Base-by-base conservation (phyloP, 2,113 vertebrate genomes). In the Platysteira castanea region DNA sequence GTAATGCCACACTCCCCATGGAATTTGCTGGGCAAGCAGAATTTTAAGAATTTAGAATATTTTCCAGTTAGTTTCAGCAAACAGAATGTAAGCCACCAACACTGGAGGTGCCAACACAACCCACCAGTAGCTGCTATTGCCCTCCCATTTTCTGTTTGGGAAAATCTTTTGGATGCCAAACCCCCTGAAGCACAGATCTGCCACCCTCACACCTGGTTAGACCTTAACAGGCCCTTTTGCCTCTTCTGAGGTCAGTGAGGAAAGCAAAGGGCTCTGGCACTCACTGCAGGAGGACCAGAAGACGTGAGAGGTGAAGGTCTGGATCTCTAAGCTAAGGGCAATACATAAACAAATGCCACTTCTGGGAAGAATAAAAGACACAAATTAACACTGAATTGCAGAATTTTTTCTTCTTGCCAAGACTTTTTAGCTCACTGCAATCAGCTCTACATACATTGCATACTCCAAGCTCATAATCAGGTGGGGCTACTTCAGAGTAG, bases 21-120 rank as follows among this genome's bases (percentile, higher is more conserved):
- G 65, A 87, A 87, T 95, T 52, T 91, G 83, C 94, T 78, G 80
- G 80, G 64, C 89, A 86, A 47, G 76, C 92, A 95, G 86, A 93
- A 95, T 93, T 90, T 90, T 44, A 92, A 82, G 83, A 93, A 85
- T 92, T 80, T 65, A 49, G 61, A 93, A 44, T 84, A 78, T 87
- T 86, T 83, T 81, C 59, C 84, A 81, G 83, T 60, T 44, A 35
- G 69, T 46, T 93, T 86, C 93, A 84, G 89, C 82, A 84, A 92
- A 63, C 42, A 49, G 85, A 93, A 89, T 11, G 74, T 11, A 74
- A 92, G 73, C 33, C 68, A 77, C 35, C 73, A 65, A 52, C 41
- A 41, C 53, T 1, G 49, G 84, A 84, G 69, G 69, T 42, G 87
- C 81, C 89, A 93, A n/a, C 53, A 77, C 80, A 81, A 31, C 76